Evolutionary conservation across 2,113 vertebrate species (phyloP).

Genomic region (Rafetus swinhoei): DNA sequence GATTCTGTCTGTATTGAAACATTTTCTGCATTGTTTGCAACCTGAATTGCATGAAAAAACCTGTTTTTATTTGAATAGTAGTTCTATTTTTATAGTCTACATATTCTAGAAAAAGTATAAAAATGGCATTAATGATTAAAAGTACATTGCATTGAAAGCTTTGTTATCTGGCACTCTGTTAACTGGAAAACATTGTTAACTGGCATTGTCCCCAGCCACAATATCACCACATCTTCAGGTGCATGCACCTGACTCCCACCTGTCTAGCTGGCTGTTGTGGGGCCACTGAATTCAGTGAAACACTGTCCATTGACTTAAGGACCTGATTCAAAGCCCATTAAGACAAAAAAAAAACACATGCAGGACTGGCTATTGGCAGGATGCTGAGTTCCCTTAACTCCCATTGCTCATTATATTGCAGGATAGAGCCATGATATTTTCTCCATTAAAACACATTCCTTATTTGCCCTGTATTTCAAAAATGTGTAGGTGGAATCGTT

Average conservation of each 20-base stretch:
- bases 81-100: neutral
- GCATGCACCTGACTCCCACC: no score
- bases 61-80: no score
- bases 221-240: no score
- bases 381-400: fast-evolving
- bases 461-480: neutral
- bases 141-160: neutral
- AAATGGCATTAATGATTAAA: neutral
- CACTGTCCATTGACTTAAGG: neutral
- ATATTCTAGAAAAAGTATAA: neutral
- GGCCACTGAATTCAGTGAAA: neutral
- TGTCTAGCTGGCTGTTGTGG: no score
- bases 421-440: neutral
- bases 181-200: no score
- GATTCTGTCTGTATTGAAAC: neutral
- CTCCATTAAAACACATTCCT: neutral
- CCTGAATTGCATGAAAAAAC: neutral
- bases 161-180: no score
- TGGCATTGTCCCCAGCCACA: no score
- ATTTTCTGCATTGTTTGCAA: neutral
- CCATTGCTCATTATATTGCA: neutral
- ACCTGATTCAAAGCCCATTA: neutral
- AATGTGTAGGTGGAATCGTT: neutral
- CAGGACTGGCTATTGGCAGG: neutral
- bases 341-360: neutral